Evolutionary conservation across 2,113 vertebrate species (phyloP), one percentile per base, ranked within the genome.

Genomic region (Patagioenas fasciata): DNA sequence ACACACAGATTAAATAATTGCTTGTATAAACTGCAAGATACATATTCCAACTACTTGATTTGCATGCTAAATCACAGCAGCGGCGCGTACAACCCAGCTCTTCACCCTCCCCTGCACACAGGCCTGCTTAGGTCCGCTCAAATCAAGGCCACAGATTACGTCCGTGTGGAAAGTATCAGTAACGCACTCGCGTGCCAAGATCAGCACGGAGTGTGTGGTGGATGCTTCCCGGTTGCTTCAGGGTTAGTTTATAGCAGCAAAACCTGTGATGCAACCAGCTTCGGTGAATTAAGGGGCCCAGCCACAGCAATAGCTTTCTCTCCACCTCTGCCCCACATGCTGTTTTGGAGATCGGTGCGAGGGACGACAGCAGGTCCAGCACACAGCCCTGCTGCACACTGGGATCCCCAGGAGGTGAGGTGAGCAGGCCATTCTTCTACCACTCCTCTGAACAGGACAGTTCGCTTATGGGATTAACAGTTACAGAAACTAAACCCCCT

Each of bases 241-340:
- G 65, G 53, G 10, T 19, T 67, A 16, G 15, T 5, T 48, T 38
- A 6, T 6, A 50, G 53, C 87, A 62, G 36, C 77, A 66, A 36
- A 72, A n/a, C 40, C 73, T 9, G 34, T 15, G 61, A 42, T 57
- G 24, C 50, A n/a, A 19, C 28, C 9, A 29, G 42, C 25, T 44
- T 6, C 24, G 47, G n/a, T 4, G 26, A 65, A 54, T 5, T 53
- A 38, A 21, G 36, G 29, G 57, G 48, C 32, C 5, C 51, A 79
- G 70, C 11, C 85, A 23, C 5, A 69, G n/a, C 51, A 34, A 2
- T 21, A 13, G 25, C 50, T 23, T 42, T 69, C 65, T 64, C 36
- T 69, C 64, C 7, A 1, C 7, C 2, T 5, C 12, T 62, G 74
- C 17, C 13, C 34, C 2, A 0, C 64, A 44, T 14, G 15, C 19